Conservation (phyloP, 1,140 invertebrate genomes). For the Rhopalosiphum maidis region DNA sequence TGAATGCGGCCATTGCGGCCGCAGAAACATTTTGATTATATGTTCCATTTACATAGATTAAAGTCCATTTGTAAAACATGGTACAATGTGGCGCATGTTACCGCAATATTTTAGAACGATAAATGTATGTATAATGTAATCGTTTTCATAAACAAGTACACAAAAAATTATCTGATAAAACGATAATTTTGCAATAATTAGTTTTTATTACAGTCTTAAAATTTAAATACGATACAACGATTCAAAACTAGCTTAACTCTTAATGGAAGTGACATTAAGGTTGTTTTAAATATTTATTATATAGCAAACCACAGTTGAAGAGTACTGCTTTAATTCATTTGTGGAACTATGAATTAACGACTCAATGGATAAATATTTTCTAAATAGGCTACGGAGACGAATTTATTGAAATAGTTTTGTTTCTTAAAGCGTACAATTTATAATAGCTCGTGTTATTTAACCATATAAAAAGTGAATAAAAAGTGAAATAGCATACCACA, state of each 20-base stretch:
- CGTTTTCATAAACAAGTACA: background rate
- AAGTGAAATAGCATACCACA: background rate
- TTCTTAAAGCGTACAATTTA: background rate
- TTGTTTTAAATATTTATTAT: background rate
- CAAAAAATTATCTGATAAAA: background rate
- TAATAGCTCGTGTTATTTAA: background rate
- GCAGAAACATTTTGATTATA: background rate
- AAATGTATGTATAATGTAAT: background rate
- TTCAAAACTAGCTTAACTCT: background rate
- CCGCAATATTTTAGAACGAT: background rate
- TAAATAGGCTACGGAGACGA: background rate
- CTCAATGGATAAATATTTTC: background rate
- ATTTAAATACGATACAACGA: background rate
- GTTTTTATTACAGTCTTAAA: background rate
- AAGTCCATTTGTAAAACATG: background rate
- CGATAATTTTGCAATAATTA: background rate
- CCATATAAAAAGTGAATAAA: too few species aligned
- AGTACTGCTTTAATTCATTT: background rate
- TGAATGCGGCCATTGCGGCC: background rate
- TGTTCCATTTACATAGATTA: background rate
- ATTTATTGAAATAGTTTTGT: background rate
- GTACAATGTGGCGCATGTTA: background rate
- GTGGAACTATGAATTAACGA: background rate
- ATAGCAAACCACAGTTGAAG: background rate
- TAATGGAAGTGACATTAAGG: background rate